Conservation (phyloP, 2,113 vertebrate genomes). For the Hoplias malabaricus region DNA sequence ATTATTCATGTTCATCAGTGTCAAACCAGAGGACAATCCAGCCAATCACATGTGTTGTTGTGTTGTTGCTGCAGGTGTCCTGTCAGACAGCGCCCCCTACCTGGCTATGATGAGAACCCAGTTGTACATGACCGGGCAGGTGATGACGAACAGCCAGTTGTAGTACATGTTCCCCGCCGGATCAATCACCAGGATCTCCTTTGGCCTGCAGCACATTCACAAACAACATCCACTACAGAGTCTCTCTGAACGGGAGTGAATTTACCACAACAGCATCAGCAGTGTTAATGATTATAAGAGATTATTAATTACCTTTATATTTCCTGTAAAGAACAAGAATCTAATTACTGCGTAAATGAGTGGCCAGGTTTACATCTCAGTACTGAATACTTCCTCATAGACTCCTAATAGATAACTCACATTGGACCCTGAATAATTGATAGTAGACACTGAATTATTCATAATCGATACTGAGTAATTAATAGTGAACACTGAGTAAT, state of each 20-base stretch:
- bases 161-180: slow-evolving; percentile 90
- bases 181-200: slow-evolving; percentile 82
- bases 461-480: background rate
- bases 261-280: too few species aligned
- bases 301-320: too few species aligned
- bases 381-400: background rate
- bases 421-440: background rate
- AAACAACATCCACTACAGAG: background rate
- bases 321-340: too few species aligned
- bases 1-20: too few species aligned
- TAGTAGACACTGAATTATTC: background rate
- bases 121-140: slow-evolving; percentile 97
- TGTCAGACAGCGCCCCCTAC: slow-evolving; percentile 62
- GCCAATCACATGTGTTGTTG: too few species aligned
- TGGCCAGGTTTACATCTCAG: too few species aligned
- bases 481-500: background rate
- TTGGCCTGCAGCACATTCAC: slow-evolving; percentile 66
- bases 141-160: slow-evolving; percentile 90
- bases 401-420: background rate
- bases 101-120: slow-evolving; percentile 94
- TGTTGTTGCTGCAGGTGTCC: too few species aligned
- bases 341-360: too few species aligned
- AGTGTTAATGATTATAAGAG: too few species aligned
- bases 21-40: too few species aligned
- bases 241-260: too few species aligned